These are phyloP conservation scores for Chironomus striatipennis DNA, from an alignment of 1,140 invertebrate genomes.

Conservation along the genomic window DNA sequence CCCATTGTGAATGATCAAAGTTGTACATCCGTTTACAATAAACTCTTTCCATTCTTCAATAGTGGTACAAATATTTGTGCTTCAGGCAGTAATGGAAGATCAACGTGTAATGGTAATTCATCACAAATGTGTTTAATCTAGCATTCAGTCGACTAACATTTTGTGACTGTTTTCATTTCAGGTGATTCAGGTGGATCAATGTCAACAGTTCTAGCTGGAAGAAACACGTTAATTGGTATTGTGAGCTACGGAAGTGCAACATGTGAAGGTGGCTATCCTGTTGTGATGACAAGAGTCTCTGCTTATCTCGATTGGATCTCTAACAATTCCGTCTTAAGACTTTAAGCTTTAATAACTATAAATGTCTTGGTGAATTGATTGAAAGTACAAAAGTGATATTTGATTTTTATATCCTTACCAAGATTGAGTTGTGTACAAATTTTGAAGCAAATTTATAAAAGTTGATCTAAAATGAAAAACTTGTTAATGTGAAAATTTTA, in stretches of 20 bases:
- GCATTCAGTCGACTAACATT: not conserved
- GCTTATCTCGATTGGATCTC: not conserved
- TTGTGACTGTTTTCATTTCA: not conserved
- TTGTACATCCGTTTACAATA: not conserved
- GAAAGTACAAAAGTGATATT: not conserved
- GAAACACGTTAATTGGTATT: not conserved
- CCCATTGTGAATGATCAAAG: not conserved
- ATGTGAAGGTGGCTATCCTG: not conserved
- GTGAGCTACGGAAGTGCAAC: not conserved
- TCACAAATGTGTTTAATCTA: not conserved
- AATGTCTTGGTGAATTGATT: not conserved
- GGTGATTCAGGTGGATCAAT: not conserved
- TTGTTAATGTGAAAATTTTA: not conserved
- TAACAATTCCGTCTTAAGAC: not conserved
- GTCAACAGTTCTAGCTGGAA: not conserved
- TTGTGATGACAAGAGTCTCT: not conserved
- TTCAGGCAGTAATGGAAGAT: not conserved
- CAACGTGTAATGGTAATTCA: not conserved
- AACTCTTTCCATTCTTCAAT: not conserved
- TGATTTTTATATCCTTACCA: not conserved
- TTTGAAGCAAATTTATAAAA: not conserved
- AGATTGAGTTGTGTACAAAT: not conserved
- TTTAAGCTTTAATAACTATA: not conserved
- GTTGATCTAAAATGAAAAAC: not conserved
- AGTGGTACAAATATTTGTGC: conserved; percentile 4